These are phyloP conservation scores for Drosophila heteroneura DNA, from an alignment of 2,888 invertebrate species.

Conservation along the genomic window DNA sequence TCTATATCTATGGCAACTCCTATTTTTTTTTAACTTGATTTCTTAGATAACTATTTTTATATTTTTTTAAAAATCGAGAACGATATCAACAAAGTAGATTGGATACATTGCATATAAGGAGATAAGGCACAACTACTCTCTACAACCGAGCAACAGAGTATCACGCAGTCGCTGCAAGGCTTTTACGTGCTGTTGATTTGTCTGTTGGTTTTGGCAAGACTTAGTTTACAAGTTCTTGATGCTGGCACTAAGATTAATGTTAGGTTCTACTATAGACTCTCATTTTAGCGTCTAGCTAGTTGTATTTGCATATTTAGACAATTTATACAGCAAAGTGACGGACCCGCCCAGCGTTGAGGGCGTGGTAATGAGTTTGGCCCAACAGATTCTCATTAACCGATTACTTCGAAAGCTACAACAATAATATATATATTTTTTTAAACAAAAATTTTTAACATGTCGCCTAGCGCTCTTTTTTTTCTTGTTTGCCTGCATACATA, in stretches of 20 bases:
- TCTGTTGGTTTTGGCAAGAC: slow-evolving; percentile 37
- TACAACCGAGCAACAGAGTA: neutral
- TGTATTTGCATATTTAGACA: slow-evolving; percentile 42
- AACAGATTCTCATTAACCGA: slow-evolving; percentile 45
- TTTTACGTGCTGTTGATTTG: neutral
- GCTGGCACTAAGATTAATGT: slow-evolving; percentile 51
- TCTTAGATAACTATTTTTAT: neutral
- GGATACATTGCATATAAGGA: too few relatives aligned
- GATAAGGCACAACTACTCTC: neutral
- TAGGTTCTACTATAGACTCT: slow-evolving; percentile 15
- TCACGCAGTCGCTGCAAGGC: slow-evolving; percentile 39
- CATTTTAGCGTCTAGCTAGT: slow-evolving; percentile 3
- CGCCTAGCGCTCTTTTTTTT: slow-evolving; percentile 9
- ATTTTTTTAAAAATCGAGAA: too few relatives aligned
- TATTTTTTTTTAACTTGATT: too few relatives aligned
- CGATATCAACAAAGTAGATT: too few relatives aligned
- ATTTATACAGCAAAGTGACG: slow-evolving; percentile 13
- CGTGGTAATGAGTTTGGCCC: slow-evolving; percentile 62
- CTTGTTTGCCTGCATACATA: slow-evolving; percentile 56
- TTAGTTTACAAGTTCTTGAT: slow-evolving; percentile 35
- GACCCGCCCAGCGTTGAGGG: slow-evolving; percentile 46
- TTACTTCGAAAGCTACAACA: slow-evolving; percentile 59
- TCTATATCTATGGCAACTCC: neutral
- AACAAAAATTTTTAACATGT: slow-evolving; percentile 33
- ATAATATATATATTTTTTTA: slow-evolving; percentile 12